Conservation (phyloP, 2,113 vertebrate species). For the Pelmatolapia mariae region DNA sequence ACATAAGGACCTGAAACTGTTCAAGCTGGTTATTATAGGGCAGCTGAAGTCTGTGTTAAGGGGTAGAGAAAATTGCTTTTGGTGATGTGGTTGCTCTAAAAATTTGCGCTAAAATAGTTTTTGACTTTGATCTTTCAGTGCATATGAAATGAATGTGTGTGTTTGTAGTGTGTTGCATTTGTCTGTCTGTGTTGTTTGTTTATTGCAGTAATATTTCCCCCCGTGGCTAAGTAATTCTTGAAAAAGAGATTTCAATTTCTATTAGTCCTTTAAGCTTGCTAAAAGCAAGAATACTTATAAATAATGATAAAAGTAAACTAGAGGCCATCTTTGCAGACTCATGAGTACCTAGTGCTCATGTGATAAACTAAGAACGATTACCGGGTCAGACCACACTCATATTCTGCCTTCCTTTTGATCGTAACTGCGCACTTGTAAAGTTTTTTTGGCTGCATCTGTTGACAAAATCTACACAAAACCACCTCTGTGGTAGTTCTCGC, state of each 20-base stretch:
- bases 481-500: neutral
- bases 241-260: neutral
- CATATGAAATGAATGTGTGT: neutral
- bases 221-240: neutral
- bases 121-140: neutral
- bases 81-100: neutral
- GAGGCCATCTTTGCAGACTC: neutral
- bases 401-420: neutral
- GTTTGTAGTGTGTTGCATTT: neutral
- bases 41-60: neutral
- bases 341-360: neutral
- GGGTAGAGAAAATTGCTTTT: neutral
- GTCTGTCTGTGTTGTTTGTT: neutral
- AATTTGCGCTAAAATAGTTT: neutral
- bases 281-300: neutral
- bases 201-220: neutral
- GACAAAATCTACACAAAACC: neutral
- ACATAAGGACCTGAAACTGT: neutral
- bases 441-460: neutral
- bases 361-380: neutral
- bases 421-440: neutral
- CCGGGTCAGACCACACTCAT: neutral
- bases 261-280: neutral
- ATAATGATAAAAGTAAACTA: neutral
- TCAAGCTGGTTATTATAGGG: neutral